Evolutionary conservation across 2,113 vertebrate species (phyloP).

Genomic region (Pardalotus punctatus): DNA sequence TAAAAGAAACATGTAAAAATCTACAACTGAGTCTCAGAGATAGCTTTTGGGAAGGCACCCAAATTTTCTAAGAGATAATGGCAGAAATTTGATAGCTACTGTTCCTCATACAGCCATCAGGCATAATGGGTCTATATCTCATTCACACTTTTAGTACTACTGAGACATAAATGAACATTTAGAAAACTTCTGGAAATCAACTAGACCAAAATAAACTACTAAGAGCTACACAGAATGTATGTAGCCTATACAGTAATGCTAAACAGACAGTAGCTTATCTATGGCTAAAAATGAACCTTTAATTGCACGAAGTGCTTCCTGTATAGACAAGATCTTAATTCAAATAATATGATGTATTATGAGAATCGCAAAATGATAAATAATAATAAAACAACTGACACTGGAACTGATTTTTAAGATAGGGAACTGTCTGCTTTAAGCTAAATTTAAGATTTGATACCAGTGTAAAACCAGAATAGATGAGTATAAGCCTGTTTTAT

Average conservation of each 20-base stretch:
- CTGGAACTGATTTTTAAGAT: background rate
- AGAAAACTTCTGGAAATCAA: background rate
- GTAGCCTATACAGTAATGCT: background rate
- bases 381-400: background rate
- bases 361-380: background rate
- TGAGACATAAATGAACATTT: background rate
- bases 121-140: background rate
- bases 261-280: background rate
- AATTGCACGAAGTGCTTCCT: background rate
- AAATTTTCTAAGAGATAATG: background rate
- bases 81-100: background rate
- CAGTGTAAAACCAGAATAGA: background rate
- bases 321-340: background rate
- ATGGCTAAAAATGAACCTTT: background rate
- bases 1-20: background rate
- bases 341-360: background rate
- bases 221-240: background rate
- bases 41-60: background rate
- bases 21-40: background rate
- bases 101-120: background rate
- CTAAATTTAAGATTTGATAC: background rate
- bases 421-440: background rate
- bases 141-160: background rate
- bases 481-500: background rate
- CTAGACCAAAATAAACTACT: background rate